phyloP scores from a whole-genome alignment of 1,140 invertebrate genomes.

The Hycleus phaleratus region DNA sequence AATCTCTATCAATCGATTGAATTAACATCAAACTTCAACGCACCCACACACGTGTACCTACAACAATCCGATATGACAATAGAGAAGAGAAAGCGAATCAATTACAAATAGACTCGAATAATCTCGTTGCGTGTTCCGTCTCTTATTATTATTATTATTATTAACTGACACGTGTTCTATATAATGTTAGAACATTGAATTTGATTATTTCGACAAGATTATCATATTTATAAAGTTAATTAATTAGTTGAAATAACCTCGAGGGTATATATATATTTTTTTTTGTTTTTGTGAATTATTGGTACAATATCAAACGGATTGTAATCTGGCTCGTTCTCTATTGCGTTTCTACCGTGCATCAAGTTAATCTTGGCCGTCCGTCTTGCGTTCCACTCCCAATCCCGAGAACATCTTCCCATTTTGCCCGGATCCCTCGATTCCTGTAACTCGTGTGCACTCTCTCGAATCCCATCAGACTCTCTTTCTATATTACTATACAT shows the following conservation, averaged over 20 bases:
- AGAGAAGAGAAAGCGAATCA: slow-evolving; percentile 20
- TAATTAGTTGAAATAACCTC: too few relatives aligned
- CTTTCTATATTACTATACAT: slow-evolving; percentile 1
- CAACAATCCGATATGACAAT: slow-evolving; percentile 2
- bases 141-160: slow-evolving; percentile 6
- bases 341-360: slow-evolving; percentile 27
- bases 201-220: neutral
- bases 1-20: too few relatives aligned
- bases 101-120: slow-evolving; percentile 17
- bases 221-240: too few relatives aligned
- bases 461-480: slow-evolving; percentile 19
- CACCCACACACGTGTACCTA: neutral
- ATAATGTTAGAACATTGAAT: slow-evolving; percentile 10
- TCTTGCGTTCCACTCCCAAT: slow-evolving; percentile 21
- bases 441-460: slow-evolving; percentile 2
- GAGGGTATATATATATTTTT: too few relatives aligned
- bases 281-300: too few relatives aligned
- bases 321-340: neutral
- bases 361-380: slow-evolving; percentile 29
- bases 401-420: slow-evolving; percentile 23
- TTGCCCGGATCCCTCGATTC: slow-evolving; percentile 5
- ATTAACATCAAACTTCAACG: neutral
- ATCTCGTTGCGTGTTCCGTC: slow-evolving; percentile 12
- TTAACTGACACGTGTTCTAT: slow-evolving; percentile 13
- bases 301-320: too few relatives aligned